phyloP scores from a whole-genome alignment of 2,888 invertebrate species.

The Chrysodeixis includens region DNA sequence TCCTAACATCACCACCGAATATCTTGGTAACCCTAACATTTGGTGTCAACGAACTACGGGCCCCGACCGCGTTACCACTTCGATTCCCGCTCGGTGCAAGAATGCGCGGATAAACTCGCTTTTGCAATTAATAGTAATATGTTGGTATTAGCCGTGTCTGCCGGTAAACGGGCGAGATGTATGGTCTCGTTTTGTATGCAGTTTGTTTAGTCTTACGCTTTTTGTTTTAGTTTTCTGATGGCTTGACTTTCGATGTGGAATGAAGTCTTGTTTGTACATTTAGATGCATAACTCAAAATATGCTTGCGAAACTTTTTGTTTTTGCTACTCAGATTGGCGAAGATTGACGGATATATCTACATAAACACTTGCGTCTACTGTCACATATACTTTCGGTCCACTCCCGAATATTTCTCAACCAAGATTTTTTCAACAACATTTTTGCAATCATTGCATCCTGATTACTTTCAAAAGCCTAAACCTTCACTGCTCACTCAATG shows the following conservation, averaged over 20 bases:
- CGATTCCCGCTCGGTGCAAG: conserved; percentile 56
- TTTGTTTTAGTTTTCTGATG: not conserved
- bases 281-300: too few relatives aligned
- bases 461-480: too few relatives aligned
- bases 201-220: not conserved
- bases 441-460: too few relatives aligned
- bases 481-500: too few relatives aligned
- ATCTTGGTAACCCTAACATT: conserved; percentile 44
- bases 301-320: too few relatives aligned
- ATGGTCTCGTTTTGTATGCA: not conserved
- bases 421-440: too few relatives aligned
- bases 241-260: not conserved
- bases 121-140: conserved; percentile 56
- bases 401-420: too few relatives aligned
- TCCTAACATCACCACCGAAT: not conserved
- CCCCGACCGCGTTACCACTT: conserved; percentile 63
- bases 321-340: too few relatives aligned
- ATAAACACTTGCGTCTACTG: too few relatives aligned
- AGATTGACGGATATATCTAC: too few relatives aligned
- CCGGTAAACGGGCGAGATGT: not conserved
- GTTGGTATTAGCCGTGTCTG: conserved; percentile 5
- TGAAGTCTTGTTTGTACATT: not conserved
- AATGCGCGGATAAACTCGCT: conserved; percentile 58
- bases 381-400: too few relatives aligned
- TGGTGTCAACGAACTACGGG: conserved; percentile 66